Evolutionary conservation across 2,113 vertebrate genomes (phyloP), one percentile per base, ranked within the genome.

Genomic region (Promerops cafer): DNA sequence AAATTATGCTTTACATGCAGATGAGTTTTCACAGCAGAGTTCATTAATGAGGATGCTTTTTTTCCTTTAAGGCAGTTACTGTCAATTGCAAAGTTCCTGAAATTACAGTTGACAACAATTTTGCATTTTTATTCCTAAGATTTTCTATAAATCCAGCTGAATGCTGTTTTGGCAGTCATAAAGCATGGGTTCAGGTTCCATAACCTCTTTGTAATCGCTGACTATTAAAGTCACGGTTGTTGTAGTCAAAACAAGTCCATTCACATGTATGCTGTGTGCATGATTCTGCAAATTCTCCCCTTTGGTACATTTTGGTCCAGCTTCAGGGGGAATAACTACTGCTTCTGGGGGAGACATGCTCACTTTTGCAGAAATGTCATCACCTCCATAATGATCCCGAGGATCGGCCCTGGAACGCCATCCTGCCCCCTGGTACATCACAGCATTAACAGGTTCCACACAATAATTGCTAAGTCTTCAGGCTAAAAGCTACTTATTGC

Each of bases 251-350:
- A 57, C 54, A 92, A 76, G 45, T 10, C 53, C 65, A n/a, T 45
- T 45, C 54, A 27, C 30, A 80, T 0, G 1, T 17, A 42, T 2
- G 0, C 24, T 5, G 28, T 4, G 5, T 22, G 22, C 53, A 15
- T 10, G 16, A 65, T 77, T 44, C 79, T 88, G 20, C 57, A 69
- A 14, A 57, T 60, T 45, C n/a, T 68, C 49, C 65, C 17, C n/a
- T 65, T 69, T 9, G 31, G 24, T 27, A 19, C 9, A 5, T n/a
- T 13, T 17, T 16, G 11, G n/a, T 42, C n/a, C 45, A 49, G 6
- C 22, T 72, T 37, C 3, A 4, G 9, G 13, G 5, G 45, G 11
- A 44, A 28, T 19, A 79, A 35, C 28, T 37, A 5, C 37, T 52
- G 11, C 50, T 68, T 56, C 39, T 33, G 44, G 57, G 72, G 45